These are phyloP conservation scores for Abrostola tripartita DNA, from an alignment of 2,888 invertebrate species.

Conservation along the genomic window DNA sequence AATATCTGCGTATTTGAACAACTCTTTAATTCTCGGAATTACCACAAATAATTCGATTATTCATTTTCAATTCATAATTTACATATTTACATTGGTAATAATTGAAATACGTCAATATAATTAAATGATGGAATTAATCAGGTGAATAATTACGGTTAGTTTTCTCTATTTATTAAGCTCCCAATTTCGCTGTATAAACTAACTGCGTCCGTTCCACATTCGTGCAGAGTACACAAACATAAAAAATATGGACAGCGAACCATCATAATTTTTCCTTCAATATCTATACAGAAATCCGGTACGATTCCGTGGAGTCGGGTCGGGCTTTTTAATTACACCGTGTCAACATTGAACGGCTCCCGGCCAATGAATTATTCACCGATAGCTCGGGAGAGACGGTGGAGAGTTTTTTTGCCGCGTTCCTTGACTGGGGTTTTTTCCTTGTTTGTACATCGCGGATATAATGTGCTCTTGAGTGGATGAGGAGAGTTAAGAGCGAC, in stretches of 20 bases:
- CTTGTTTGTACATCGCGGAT: constrained; percentile 51
- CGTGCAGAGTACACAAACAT: constrained; percentile 9
- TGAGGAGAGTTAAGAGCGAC: constrained; percentile 33
- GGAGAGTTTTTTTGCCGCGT: constrained; percentile 40
- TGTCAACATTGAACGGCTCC: constrained; percentile 72
- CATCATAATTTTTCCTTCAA: constrained; percentile 61
- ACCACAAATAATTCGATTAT: constrained; percentile 24
- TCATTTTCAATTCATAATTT: constrained; percentile 14
- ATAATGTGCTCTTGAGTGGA: constrained; percentile 55
- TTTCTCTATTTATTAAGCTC: background rate
- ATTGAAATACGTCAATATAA: constrained; percentile 12
- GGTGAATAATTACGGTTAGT: background rate
- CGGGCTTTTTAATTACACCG: constrained; percentile 81
- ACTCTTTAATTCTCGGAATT: constrained; percentile 21
- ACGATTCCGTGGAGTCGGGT: constrained; percentile 55
- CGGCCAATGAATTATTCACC: constrained; percentile 78
- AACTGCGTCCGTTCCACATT: constrained; percentile 14
- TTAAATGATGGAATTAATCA: constrained; percentile 6
- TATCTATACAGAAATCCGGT: constrained; percentile 62
- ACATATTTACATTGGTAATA: constrained; percentile 23
- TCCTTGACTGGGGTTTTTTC: constrained; percentile 47
- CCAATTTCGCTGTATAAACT: background rate
- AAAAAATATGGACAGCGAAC: constrained; percentile 25
- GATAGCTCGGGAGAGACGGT: constrained; percentile 46
- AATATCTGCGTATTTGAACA: constrained; percentile 29